Conservation (phyloP, 2,888 invertebrate genomes). For the Mythimna loreyi region DNA sequence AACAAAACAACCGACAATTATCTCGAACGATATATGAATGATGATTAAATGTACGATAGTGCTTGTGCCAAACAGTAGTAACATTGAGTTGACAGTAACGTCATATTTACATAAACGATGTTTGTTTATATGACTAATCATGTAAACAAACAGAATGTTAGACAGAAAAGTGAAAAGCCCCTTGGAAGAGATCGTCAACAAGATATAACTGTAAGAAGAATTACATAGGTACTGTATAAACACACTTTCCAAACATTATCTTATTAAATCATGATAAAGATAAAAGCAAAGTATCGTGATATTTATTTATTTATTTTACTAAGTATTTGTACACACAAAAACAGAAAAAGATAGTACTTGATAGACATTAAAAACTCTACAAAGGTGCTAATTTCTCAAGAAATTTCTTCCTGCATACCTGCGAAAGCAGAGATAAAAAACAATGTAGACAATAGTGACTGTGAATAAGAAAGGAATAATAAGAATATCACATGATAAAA, state of each 20-base stretch:
- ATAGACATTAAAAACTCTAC: too few species aligned
- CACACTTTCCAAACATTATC: not conserved
- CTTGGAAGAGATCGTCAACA: not conserved
- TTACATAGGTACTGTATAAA: too few species aligned
- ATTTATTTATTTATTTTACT: too few species aligned
- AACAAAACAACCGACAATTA: slow-evolving; percentile 31
- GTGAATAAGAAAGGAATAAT: too few species aligned
- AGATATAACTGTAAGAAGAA: not conserved
- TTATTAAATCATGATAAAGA: not conserved
- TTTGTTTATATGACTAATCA: too few species aligned
- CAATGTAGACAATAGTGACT: too few species aligned
- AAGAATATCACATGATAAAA: not conserved
- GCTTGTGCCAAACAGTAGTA: slow-evolving; percentile 7
- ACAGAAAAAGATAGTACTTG: too few species aligned
- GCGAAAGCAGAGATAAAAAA: too few species aligned
- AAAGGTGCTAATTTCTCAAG: too few species aligned
- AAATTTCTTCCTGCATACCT: too few species aligned
- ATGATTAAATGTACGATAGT: slow-evolving; percentile 35
- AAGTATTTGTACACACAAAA: too few species aligned
- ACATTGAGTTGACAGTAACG: slow-evolving; percentile 43
- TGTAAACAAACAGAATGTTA: slow-evolving; percentile 22
- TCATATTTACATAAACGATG: too few species aligned
- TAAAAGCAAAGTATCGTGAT: not conserved
- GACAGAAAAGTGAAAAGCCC: not conserved
- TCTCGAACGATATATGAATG: slow-evolving; percentile 22